phyloP scores from a whole-genome alignment of 2,113 vertebrate genomes.

The Tapirus terrestris region DNA sequence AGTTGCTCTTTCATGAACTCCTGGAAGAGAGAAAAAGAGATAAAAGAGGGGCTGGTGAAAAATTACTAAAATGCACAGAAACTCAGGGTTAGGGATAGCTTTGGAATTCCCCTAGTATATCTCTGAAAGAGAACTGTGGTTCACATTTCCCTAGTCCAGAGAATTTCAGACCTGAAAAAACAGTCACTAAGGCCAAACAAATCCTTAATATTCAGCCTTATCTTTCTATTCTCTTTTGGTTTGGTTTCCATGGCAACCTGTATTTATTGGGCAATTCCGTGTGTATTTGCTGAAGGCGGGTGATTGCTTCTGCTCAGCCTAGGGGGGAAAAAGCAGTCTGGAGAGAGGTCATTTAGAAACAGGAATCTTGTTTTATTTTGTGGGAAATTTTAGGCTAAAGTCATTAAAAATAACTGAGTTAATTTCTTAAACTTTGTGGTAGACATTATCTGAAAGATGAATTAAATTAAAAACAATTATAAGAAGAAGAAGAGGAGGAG shows the following conservation, averaged over 20 bases:
- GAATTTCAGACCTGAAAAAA: background rate
- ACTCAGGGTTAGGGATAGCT: background rate
- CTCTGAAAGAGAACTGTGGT: background rate
- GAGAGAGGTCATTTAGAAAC: background rate
- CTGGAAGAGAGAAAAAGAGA: background rate
- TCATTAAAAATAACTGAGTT: background rate
- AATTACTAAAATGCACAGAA: background rate
- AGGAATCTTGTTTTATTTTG: background rate
- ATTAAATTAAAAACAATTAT: background rate
- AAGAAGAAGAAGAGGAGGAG: background rate
- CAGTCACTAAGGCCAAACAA: background rate
- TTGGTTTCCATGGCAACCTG: slow-evolving; percentile 61
- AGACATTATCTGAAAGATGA: background rate
- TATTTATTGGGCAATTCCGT: slow-evolving; percentile 5
- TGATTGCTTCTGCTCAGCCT: slow-evolving; percentile 8
- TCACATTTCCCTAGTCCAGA: background rate
- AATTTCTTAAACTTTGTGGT: background rate
- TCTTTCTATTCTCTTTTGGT: background rate
- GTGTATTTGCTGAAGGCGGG: background rate
- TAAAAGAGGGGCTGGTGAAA: background rate
- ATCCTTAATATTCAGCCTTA: slow-evolving; percentile 33
- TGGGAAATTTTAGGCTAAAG: background rate
- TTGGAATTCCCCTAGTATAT: background rate
- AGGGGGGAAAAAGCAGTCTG: background rate
- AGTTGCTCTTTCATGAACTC: background rate